Evolutionary conservation across 2,797 vertebrate species (phyloP).

Genomic region (Morus bassanus): DNA sequence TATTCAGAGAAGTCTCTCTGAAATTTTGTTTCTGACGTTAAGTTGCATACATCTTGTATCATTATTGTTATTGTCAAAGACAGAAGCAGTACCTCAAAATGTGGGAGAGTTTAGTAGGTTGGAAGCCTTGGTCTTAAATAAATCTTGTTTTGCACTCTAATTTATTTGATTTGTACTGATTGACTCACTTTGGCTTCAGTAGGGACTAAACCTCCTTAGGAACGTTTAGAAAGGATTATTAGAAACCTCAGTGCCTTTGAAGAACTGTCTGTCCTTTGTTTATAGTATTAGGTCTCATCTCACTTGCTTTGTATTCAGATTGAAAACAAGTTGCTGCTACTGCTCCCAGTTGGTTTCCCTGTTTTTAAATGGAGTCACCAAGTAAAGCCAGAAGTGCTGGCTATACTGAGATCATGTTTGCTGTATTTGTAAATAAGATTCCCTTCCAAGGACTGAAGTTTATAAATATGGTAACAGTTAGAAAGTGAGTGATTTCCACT

Average conservation of each 20-base stretch:
- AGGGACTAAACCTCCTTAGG: constrained; percentile 45
- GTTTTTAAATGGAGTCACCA: background rate
- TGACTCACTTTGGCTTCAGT: background rate
- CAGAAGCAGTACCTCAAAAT: background rate
- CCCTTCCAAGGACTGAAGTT: background rate
- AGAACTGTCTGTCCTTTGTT: constrained; percentile 40
- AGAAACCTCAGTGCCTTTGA: constrained; percentile 10
- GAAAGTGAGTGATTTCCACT: background rate
- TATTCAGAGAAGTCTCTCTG: background rate
- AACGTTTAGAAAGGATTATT: constrained; percentile 36
- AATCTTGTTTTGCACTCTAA: background rate
- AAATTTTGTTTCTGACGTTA: background rate
- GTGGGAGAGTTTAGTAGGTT: background rate
- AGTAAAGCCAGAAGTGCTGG: background rate
- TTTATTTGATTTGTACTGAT: constrained; percentile 8
- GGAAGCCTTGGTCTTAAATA: background rate
- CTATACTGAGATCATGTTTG: background rate
- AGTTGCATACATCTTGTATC: background rate
- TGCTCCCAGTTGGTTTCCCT: constrained; percentile 34
- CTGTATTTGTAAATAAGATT: background rate
- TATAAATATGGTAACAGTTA: background rate
- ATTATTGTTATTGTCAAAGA: background rate
- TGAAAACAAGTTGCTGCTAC: constrained; percentile 29
- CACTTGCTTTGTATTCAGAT: background rate
- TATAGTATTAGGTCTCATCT: constrained; percentile 8